phyloP scores from a whole-genome alignment of 1,140 invertebrate genomes.

The Nasonia vitripennis region DNA sequence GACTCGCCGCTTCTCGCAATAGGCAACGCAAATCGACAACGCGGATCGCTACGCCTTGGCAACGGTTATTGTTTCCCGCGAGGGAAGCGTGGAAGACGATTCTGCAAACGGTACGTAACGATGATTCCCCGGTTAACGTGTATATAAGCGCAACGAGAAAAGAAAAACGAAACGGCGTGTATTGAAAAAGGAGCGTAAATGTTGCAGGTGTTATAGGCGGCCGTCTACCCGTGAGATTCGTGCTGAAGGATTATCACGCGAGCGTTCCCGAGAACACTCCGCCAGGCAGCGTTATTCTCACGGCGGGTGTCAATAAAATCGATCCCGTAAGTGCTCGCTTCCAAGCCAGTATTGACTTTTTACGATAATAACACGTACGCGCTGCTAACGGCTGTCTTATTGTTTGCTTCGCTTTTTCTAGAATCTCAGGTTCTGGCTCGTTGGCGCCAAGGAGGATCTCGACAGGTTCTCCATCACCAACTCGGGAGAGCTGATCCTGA shows the following conservation, averaged over 20 bases:
- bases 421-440: conserved; percentile 79
- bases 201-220: conserved; percentile 64
- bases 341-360: neutral
- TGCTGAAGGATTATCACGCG: conserved; percentile 83
- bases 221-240: conserved; percentile 78
- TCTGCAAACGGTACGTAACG: conserved; percentile 65
- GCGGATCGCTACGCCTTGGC: conserved; percentile 89
- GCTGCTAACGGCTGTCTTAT: neutral
- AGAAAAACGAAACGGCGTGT: neutral
- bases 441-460: conserved; percentile 80
- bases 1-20: neutral
- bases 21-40: conserved; percentile 92
- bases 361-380: no score
- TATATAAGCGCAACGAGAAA: neutral
- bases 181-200: neutral
- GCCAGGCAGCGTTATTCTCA: conserved; percentile 82
- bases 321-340: conserved; percentile 71
- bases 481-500: conserved; percentile 87
- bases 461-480: conserved; percentile 84
- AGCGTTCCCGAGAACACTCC: conserved; percentile 86
- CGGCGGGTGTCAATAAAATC: conserved; percentile 72
- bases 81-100: conserved; percentile 67
- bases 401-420: conserved; percentile 54
- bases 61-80: conserved; percentile 82
- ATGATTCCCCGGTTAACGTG: conserved; percentile 27